Evolutionary conservation across 1,140 invertebrate species (phyloP), one percentile per base, ranked within the genome.

Genomic region (Brachionus asplanchnoidis): DNA sequence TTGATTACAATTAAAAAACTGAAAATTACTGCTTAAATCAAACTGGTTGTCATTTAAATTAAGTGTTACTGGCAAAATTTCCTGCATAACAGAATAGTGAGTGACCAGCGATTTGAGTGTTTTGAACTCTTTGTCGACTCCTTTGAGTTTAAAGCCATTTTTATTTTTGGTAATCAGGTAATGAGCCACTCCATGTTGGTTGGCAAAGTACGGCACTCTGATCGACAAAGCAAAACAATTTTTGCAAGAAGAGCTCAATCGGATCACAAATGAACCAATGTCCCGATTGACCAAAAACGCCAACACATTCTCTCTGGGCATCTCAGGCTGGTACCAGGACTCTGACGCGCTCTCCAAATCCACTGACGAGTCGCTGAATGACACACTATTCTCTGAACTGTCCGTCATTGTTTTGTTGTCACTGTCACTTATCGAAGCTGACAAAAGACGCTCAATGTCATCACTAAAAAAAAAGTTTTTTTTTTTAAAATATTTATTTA

Each of bases 61-160:
- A 26, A 77, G 44, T 12, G 73, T 77, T 8, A 77, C 73, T 50
- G 73, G 73, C n/a, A 77, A 50, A 50, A 77, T 77, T 50, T 77
- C 73, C 32, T 82, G 79, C 79, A 82, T 82, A 12, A 82, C 79
- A 3, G 79, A 82, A 32, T 82, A 82, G 26, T 82, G 79, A 23
- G 79, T 82, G 8, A 82, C 65, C 17, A 82, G 12, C 2, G 79
- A 82, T 17, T 82, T 82, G 23, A 82, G 53, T 3, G 28, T 82
- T 20, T 46, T 60, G 32, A 82, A 82, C 5, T 82, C 79, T 82
- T 82, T 82, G 11, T 82, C 53, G 11, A 82, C 79, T 3, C 79
- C 79, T 82, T 82, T 82, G 1, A 82, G 40, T 9, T 82, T 82
- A 46, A 42, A 82, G 1, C 79, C 79, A 44, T 68, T 40, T 46